phyloP scores from a whole-genome alignment of 2,113 vertebrate species.

The Tetraodon nigroviridis region DNA sequence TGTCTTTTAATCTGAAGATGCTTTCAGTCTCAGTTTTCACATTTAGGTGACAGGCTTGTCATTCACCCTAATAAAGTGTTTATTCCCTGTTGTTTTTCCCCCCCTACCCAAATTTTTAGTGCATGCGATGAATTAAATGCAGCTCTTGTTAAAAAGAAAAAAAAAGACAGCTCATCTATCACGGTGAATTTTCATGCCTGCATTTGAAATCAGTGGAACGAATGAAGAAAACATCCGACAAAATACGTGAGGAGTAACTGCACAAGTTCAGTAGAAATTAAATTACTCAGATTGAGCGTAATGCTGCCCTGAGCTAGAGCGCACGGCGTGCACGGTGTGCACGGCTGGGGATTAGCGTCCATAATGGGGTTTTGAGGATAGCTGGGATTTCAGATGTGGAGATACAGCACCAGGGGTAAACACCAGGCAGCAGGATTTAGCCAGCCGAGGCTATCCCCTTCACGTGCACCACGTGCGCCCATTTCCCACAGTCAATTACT shows the following conservation, averaged over 20 bases:
- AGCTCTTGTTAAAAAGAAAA: too few relatives aligned
- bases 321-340: conserved; percentile 33
- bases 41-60: conserved; percentile 14
- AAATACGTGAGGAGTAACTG: conserved; percentile 16
- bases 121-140: too few relatives aligned
- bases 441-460: conserved; percentile 47
- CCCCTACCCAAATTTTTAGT: too few relatives aligned
- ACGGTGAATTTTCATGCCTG: neutral
- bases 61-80: conserved; percentile 12
- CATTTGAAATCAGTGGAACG: conserved; percentile 4
- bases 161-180: conserved; percentile 13
- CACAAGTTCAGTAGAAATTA: conserved; percentile 35
- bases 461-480: conserved; percentile 44
- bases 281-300: conserved; percentile 43
- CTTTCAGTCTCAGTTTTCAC: conserved; percentile 20
- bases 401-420: conserved; percentile 67
- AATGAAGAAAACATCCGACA: conserved; percentile 22
- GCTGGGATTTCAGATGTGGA: conserved; percentile 66
- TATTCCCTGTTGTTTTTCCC: neutral
- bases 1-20: conserved; percentile 26
- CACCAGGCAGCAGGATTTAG: conserved; percentile 62
- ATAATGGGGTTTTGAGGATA: conserved; percentile 72
- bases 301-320: conserved; percentile 42
- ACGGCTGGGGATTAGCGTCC: conserved; percentile 56
- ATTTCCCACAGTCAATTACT: conserved; percentile 68